Percentiles rank a stretch among this genome's conserved stretches.
phyloP scores from a whole-genome alignment of 2,888 invertebrate genomes.

The Polyommatus icarus region DNA sequence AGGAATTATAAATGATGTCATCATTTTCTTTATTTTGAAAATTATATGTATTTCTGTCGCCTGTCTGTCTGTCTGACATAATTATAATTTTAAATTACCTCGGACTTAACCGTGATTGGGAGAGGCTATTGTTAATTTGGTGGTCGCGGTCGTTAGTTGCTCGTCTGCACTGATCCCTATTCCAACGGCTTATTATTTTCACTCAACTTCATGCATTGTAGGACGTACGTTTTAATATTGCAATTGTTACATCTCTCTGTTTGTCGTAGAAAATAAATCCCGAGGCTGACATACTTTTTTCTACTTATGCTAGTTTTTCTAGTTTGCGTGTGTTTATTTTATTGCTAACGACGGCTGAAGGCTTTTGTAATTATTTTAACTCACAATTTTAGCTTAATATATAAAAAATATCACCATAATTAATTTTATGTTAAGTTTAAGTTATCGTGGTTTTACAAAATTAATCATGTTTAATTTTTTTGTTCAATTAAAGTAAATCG shows the following conservation, averaged over 20 bases:
- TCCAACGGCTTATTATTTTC: conserved; percentile 4
- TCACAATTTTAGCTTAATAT: not conserved
- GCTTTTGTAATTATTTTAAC: not conserved
- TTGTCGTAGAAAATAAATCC: not conserved
- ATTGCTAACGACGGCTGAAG: not conserved
- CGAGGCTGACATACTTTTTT: not conserved
- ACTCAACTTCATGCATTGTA: conserved; percentile 4
- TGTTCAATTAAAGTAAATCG: no score
- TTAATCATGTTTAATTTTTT: no score
- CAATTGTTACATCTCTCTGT: not conserved
- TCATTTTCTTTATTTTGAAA: no score
- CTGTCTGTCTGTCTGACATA: no score
- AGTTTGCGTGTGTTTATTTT: not conserved
- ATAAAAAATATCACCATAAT: no score
- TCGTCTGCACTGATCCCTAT: not conserved
- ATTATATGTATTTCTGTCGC: no score
- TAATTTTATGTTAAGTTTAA: not conserved
- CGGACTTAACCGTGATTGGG: no score
- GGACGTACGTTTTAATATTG: conserved; percentile 3
- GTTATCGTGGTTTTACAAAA: not conserved
- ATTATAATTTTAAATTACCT: no score
- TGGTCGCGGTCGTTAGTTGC: not conserved
- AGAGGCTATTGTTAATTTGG: not conserved
- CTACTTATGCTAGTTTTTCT: not conserved
- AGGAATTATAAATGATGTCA: no score